A percentile compares a stretch with the other conserved stretches of the same genome.
phyloP scores from a whole-genome alignment of 1,140 invertebrate species.

The Drosophila bocki region DNA sequence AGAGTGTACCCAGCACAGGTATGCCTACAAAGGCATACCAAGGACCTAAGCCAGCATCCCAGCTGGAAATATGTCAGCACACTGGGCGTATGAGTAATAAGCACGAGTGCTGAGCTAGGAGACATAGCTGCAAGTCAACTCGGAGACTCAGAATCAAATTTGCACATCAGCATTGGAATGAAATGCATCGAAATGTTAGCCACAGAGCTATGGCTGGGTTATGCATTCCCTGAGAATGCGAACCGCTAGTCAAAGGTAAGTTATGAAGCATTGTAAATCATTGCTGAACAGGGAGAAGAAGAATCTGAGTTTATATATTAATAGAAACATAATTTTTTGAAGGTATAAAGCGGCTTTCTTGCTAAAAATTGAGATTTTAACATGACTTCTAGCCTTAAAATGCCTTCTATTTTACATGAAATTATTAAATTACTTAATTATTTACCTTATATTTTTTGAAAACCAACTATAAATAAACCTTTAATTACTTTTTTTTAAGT shows the following conservation, averaged over 20 bases:
- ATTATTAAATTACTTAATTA: no score
- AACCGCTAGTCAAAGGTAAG: constrained; percentile 38
- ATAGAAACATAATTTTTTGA: neutral
- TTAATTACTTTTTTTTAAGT: neutral
- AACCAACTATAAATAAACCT: neutral
- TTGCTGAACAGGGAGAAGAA: constrained; percentile 14
- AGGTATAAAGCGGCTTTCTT: neutral
- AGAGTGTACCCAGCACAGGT: constrained; percentile 37
- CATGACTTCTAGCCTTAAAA: neutral
- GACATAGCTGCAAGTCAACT: constrained; percentile 54
- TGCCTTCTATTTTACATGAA: neutral
- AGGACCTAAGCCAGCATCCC: constrained; percentile 26
- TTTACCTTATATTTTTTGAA: no score
- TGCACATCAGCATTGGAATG: constrained; percentile 66
- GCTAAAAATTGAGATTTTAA: neutral
- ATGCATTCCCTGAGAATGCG: constrained; percentile 45
- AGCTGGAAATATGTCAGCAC: constrained; percentile 74
- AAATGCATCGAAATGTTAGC: constrained; percentile 80
- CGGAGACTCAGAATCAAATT: constrained; percentile 68
- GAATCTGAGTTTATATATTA: neutral
- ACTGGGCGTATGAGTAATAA: constrained; percentile 72
- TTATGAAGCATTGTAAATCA: neutral
- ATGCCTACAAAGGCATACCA: constrained; percentile 69
- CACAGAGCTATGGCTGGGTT: constrained; percentile 49
- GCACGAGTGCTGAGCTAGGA: constrained; percentile 29